Evolutionary conservation across 2,113 vertebrate genomes (phyloP).

Genomic region (Origma solitaria): DNA sequence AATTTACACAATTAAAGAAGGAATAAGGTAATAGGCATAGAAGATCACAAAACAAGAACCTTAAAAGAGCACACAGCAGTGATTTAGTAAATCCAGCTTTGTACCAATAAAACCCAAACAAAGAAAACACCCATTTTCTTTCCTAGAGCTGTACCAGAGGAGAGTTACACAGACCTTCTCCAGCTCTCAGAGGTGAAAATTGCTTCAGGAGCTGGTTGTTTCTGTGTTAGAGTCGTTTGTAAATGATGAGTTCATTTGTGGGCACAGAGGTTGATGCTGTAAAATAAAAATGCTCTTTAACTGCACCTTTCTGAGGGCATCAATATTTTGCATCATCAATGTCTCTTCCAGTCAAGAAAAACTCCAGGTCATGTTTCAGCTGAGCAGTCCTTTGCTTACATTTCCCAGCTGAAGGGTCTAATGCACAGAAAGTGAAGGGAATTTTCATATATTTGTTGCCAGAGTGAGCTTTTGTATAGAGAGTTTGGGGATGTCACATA

Average conservation of each 20-base stretch:
- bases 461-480: background rate
- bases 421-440: background rate
- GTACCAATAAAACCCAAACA: background rate
- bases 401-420: constrained; percentile 5
- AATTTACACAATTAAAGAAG: background rate
- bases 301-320: background rate
- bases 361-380: background rate
- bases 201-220: background rate
- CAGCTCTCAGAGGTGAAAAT: background rate
- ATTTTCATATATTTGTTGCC: constrained; percentile 9
- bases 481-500: constrained; percentile 5
- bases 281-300: constrained; percentile 11
- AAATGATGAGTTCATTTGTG: background rate
- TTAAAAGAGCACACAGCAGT: background rate
- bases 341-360: constrained; percentile 30
- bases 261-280: background rate
- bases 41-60: background rate
- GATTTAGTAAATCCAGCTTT: background rate
- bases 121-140: background rate
- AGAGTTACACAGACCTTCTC: background rate
- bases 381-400: background rate
- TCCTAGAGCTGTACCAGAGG: background rate
- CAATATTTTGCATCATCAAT: background rate
- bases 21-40: background rate
- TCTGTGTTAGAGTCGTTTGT: background rate